A percentile compares a stretch with the other conserved stretches of the same genome.
Conservation (phyloP, 2,113 vertebrate genomes). For the Psammodynastes pulverulentus region DNA sequence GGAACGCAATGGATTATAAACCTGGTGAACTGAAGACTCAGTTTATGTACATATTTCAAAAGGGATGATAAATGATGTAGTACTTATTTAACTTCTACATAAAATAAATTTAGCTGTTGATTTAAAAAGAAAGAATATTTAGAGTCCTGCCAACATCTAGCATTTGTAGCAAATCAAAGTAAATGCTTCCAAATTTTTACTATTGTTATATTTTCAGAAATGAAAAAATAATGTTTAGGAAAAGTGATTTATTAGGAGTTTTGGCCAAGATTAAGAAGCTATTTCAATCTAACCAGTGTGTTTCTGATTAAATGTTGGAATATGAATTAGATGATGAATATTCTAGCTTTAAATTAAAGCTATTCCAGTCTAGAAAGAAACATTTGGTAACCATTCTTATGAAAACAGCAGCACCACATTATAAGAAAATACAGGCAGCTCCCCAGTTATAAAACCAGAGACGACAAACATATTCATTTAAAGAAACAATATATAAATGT, state of each 20-base stretch:
- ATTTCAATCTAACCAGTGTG: constrained; percentile 8
- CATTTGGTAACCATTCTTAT: constrained; percentile 7
- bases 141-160: constrained; percentile 39
- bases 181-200: constrained; percentile 12
- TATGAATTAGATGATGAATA: constrained; percentile 4
- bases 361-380: constrained; percentile 4
- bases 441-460: background rate
- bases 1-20: constrained; percentile 22
- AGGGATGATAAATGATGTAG: constrained; percentile 17
- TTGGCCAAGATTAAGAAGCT: background rate
- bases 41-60: background rate
- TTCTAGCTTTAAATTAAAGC: background rate
- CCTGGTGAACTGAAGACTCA: constrained; percentile 27
- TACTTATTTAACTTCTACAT: constrained; percentile 32
- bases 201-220: constrained; percentile 42
- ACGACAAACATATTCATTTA: background rate
- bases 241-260: constrained; percentile 2
- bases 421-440: background rate
- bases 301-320: constrained; percentile 5
- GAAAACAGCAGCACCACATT: background rate
- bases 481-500: background rate
- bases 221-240: constrained; percentile 38
- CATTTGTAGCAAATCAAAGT: constrained; percentile 41
- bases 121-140: constrained; percentile 39
- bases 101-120: constrained; percentile 18